phyloP scores from a whole-genome alignment of 1,140 invertebrate species.

The Drosophila pectinifera region DNA sequence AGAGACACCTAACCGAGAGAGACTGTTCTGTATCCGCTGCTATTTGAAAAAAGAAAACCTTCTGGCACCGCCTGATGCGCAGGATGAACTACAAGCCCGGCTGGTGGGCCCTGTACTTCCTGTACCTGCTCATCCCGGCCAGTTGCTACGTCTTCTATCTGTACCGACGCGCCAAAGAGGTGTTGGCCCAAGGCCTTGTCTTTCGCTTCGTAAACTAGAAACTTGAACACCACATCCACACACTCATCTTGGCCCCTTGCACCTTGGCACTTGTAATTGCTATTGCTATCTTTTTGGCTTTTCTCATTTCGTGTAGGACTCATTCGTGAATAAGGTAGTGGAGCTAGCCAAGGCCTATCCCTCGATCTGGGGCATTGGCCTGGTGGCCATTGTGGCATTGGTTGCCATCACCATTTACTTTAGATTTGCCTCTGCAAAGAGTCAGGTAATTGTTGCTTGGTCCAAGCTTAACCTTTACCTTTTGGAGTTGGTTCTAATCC shows the following conservation, averaged over 20 bases:
- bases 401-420: slow-evolving; percentile 89
- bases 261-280: slow-evolving; percentile 46
- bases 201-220: slow-evolving; percentile 11
- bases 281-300: slow-evolving; percentile 57
- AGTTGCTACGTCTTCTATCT: slow-evolving; percentile 90
- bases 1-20: slow-evolving; percentile 20
- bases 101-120: slow-evolving; percentile 91
- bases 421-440: slow-evolving; percentile 75
- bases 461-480: not conserved
- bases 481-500: slow-evolving; percentile 12
- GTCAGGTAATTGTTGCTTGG: slow-evolving; percentile 72
- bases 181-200: slow-evolving; percentile 85
- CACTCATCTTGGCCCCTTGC: slow-evolving; percentile 37
- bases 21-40: slow-evolving; percentile 28
- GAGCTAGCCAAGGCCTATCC: slow-evolving; percentile 95
- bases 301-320: slow-evolving; percentile 88
- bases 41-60: slow-evolving; percentile 86
- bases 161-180: slow-evolving; percentile 88
- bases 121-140: slow-evolving; percentile 91
- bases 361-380: slow-evolving; percentile 95
- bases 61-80: slow-evolving; percentile 90
- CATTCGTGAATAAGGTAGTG: slow-evolving; percentile 91
- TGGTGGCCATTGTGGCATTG: slow-evolving; percentile 87
- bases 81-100: slow-evolving; percentile 91
- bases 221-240: slow-evolving; percentile 15